Percentiles rank a stretch among this genome's conserved stretches.
Conservation (phyloP, 2,888 invertebrate species). For the Drosophila paramelanica region DNA sequence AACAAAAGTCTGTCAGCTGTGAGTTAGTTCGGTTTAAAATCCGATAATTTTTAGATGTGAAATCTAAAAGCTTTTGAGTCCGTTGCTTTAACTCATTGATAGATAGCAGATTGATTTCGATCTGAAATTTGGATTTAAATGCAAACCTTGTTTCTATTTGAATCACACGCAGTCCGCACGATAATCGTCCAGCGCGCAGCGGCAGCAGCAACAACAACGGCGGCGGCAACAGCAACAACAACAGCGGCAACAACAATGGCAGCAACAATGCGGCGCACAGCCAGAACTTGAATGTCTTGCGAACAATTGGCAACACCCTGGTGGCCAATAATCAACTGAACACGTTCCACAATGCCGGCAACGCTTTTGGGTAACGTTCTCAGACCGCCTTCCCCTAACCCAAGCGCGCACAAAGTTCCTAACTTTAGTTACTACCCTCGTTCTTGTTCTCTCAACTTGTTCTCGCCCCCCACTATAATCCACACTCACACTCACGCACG, state of each 20-base stretch:
- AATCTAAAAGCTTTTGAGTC: too few relatives aligned
- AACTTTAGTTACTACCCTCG: slow-evolving; percentile 74
- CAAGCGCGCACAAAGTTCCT: slow-evolving; percentile 49
- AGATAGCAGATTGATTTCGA: too few relatives aligned
- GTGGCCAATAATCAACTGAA: slow-evolving; percentile 85
- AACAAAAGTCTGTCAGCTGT: too few relatives aligned
- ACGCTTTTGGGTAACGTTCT: slow-evolving; percentile 85
- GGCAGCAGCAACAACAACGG: slow-evolving; percentile 67
- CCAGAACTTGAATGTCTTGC: slow-evolving; percentile 84
- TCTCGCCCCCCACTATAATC: slow-evolving; percentile 37
- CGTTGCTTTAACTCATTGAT: too few relatives aligned
- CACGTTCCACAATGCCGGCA: slow-evolving; percentile 84
- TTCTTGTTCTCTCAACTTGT: slow-evolving; percentile 66
- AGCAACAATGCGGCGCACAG: slow-evolving; percentile 72
- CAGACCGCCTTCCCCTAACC: slow-evolving; percentile 69
- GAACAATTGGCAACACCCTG: slow-evolving; percentile 85
- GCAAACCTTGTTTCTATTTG: slow-evolving; percentile 31
- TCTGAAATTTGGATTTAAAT: slow-evolving; percentile 2
- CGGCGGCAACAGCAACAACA: slow-evolving; percentile 54
- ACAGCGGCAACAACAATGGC: slow-evolving; percentile 56
- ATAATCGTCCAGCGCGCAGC: slow-evolving; percentile 83
- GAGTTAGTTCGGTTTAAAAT: too few relatives aligned
- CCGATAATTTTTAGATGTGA: too few relatives aligned
- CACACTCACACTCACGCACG: slow-evolving; percentile 15
- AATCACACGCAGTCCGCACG: slow-evolving; percentile 80